Conservation (phyloP, 2,888 invertebrate genomes). For the Tenthredo mesomela region DNA sequence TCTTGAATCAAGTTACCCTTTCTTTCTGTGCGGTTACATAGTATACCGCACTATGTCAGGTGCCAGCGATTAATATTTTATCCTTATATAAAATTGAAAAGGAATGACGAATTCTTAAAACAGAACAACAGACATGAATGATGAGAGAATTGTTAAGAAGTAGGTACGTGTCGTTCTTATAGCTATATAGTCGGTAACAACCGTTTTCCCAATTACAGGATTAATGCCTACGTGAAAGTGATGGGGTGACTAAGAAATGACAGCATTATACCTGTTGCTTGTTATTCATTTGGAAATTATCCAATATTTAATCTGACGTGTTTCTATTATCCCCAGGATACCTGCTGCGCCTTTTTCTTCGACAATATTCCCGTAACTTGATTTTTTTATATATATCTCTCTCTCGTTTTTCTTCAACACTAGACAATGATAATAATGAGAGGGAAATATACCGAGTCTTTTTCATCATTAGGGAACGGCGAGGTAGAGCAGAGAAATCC, state of each 20-base stretch:
- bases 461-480: constrained; percentile 26
- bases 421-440: neutral
- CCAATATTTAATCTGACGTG: constrained; percentile 1
- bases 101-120: neutral
- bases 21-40: too few species aligned
- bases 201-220: neutral
- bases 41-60: neutral
- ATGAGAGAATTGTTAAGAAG: neutral
- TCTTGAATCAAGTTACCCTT: too few species aligned
- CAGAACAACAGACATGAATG: neutral
- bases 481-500: constrained; percentile 31
- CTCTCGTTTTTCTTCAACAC: neutral
- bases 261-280: neutral
- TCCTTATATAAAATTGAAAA: neutral
- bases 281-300: neutral
- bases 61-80: neutral
- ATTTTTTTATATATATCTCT: neutral
- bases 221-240: neutral
- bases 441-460: neutral
- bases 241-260: neutral
- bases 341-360: neutral
- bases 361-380: neutral
- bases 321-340: neutral
- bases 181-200: neutral
- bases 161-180: neutral